Conservation (phyloP, 2,888 invertebrate species). For the Stenichneumon culpator region DNA sequence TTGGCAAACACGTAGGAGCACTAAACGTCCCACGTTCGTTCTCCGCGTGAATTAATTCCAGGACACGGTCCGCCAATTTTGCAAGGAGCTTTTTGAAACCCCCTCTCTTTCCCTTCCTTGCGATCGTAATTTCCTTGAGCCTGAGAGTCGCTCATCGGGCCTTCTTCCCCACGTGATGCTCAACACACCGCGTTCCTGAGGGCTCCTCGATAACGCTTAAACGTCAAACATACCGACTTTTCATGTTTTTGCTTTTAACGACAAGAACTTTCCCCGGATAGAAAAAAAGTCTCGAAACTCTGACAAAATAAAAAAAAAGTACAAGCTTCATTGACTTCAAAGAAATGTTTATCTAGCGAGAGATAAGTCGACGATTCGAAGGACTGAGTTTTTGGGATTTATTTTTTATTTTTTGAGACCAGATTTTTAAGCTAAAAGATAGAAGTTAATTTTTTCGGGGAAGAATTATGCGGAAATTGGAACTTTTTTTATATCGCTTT, state of each 20-base stretch:
- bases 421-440: too few species aligned
- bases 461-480: too few species aligned
- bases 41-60: slow-evolving; percentile 17
- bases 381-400: too few species aligned
- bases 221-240: background rate
- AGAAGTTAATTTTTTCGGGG: too few species aligned
- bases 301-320: too few species aligned
- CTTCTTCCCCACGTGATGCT: background rate
- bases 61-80: slow-evolving; percentile 37
- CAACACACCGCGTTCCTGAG: background rate
- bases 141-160: background rate
- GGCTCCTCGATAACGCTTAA: background rate
- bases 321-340: too few species aligned
- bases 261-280: background rate
- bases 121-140: slow-evolving; percentile 5
- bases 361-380: too few species aligned
- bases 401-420: too few species aligned
- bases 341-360: too few species aligned
- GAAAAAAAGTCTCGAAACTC: too few species aligned
- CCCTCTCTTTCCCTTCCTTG: background rate
- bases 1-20: slow-evolving; percentile 19
- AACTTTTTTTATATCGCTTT: too few species aligned
- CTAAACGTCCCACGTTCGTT: slow-evolving; percentile 15
- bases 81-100: slow-evolving; percentile 23
- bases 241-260: too few species aligned